These are phyloP conservation scores for Nasua narica DNA, from an alignment of 2,797 vertebrate genomes.

Conservation along the genomic window DNA sequence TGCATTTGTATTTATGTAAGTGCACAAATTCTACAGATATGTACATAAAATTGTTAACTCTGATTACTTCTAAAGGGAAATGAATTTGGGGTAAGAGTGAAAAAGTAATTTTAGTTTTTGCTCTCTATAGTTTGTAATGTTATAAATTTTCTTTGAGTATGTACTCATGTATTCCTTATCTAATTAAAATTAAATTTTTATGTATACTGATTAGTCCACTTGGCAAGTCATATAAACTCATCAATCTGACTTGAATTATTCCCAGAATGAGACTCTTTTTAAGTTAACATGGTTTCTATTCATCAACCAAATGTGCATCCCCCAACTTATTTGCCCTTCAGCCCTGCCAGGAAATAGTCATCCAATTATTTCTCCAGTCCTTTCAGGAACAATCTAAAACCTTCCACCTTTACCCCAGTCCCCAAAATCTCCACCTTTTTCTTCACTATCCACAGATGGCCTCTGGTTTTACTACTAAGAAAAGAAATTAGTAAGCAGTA, in stretches of 20 bases:
- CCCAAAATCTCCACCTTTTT: not conserved
- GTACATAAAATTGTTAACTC: not conserved
- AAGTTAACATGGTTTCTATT: not conserved
- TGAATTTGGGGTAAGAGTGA: not conserved
- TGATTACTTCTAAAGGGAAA: not conserved
- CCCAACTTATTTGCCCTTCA: not conserved
- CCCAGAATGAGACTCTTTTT: not conserved
- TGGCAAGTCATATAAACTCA: not conserved
- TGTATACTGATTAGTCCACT: not conserved
- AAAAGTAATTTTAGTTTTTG: not conserved
- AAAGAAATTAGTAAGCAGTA: not conserved
- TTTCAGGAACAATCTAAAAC: not conserved
- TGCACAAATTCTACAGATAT: not conserved
- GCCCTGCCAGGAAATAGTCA: not conserved
- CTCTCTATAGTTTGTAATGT: not conserved
- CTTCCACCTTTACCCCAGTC: not conserved
- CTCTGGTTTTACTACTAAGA: not conserved
- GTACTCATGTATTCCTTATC: not conserved
- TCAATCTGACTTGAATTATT: not conserved
- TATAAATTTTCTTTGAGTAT: not conserved
- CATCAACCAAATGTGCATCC: not conserved
- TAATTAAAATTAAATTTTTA: conserved; percentile 9
- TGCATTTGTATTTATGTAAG: not conserved
- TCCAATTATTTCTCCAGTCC: not conserved
- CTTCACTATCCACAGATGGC: not conserved